phyloP scores from a whole-genome alignment of 1,140 invertebrate species.

The Homarus americanus region DNA sequence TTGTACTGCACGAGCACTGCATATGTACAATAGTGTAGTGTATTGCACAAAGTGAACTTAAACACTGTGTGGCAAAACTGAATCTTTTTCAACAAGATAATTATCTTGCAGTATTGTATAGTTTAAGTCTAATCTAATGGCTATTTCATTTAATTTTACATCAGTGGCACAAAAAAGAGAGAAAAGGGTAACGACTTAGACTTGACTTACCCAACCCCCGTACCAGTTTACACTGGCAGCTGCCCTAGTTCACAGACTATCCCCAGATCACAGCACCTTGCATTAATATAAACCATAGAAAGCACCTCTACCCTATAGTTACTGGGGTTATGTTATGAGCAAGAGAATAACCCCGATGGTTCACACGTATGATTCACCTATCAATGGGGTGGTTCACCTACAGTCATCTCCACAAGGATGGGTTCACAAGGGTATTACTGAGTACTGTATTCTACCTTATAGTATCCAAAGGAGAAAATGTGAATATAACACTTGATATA shows the following conservation, averaged over 20 bases:
- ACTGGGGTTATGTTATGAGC: slow-evolving; percentile 73
- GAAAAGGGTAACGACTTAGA: neutral
- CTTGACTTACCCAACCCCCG: neutral
- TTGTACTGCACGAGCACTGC: neutral
- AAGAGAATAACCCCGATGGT: slow-evolving; percentile 65
- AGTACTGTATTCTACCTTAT: no score
- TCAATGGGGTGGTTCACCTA: slow-evolving; percentile 3
- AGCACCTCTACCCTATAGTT: slow-evolving; percentile 72
- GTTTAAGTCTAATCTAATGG: neutral
- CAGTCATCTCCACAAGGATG: slow-evolving; percentile 9
- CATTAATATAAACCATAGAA: slow-evolving; percentile 72
- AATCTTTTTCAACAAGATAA: neutral
- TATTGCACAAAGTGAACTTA: neutral
- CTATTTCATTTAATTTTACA: slow-evolving; percentile 1
- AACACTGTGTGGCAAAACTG: neutral
- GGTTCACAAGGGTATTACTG: neutral
- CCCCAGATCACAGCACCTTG: slow-evolving; percentile 72
- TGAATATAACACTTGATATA: no score
- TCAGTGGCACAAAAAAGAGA: neutral
- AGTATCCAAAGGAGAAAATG: no score
- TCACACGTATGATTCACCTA: slow-evolving; percentile 28
- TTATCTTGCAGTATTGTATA: neutral
- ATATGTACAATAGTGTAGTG: neutral
- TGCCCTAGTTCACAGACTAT: slow-evolving; percentile 72
- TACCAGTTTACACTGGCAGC: slow-evolving; percentile 51